A percentile compares a stretch with the other conserved stretches of the same genome.
These are phyloP conservation scores for Protonemura montana DNA, from an alignment of 2,888 invertebrate genomes.

Conservation along the genomic window DNA sequence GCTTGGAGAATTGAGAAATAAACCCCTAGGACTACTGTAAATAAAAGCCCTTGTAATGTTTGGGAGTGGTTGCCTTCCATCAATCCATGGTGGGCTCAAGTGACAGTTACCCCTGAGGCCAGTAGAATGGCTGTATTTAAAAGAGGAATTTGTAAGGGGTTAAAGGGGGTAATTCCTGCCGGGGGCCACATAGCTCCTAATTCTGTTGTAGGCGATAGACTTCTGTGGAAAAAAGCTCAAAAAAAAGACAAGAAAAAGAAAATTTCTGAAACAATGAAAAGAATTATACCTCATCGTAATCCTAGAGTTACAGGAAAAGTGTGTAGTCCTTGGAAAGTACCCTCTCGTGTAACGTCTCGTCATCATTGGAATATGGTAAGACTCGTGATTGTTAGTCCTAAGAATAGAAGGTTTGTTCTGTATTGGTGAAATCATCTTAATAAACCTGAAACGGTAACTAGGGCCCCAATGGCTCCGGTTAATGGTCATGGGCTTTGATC, in stretches of 20 bases:
- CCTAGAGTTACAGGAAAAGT: conserved; percentile 66
- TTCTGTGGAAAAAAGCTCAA: conserved; percentile 67
- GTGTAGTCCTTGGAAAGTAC: conserved; percentile 71
- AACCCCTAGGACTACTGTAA: conserved; percentile 67
- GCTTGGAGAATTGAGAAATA: conserved; percentile 74
- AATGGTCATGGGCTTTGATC: conserved; percentile 72
- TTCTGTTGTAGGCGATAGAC: conserved; percentile 64
- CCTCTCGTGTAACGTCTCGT: conserved; percentile 74
- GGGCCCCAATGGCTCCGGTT: conserved; percentile 66
- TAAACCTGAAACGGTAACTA: conserved; percentile 66
- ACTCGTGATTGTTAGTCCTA: conserved; percentile 61
- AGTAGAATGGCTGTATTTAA: conserved; percentile 77
- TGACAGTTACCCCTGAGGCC: conserved; percentile 73
- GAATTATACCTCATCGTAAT: conserved; percentile 73
- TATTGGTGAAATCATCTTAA: conserved; percentile 70
- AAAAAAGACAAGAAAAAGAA: conserved; percentile 70
- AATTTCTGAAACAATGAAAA: conserved; percentile 77
- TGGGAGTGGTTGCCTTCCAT: conserved; percentile 63
- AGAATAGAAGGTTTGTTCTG: conserved; percentile 62
- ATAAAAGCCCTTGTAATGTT: conserved; percentile 60
- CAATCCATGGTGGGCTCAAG: conserved; percentile 68
- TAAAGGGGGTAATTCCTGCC: conserved; percentile 67
- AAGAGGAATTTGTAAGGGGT: conserved; percentile 74
- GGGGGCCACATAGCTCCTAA: conserved; percentile 72
- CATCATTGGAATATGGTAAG: conserved; percentile 73